Base-by-base conservation (phyloP, 2,113 vertebrate species). In the Zeus faber region DNA sequence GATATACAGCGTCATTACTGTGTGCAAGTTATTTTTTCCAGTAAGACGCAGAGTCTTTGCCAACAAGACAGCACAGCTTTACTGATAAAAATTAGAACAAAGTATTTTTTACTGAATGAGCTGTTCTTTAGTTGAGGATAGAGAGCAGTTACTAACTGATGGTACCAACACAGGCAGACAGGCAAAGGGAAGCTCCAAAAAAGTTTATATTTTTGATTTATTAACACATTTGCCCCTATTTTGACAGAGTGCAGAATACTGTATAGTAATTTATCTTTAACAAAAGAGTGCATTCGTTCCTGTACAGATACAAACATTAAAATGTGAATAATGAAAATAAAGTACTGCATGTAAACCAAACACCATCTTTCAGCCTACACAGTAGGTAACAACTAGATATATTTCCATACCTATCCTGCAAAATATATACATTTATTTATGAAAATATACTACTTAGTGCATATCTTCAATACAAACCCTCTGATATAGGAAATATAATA, bases 311-410 rank as follows among this genome's bases (percentile, higher is more conserved):
- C 87, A 92, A 92, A 91, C 91, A 92, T 93, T 91, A 94, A 91
- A 92, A 91, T 93, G 91, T 92, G 91, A 91, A 46, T 13, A 89
- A 91, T 93, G 88, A 89, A 91, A 92, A 92, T 92, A 91, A 93
- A 91, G 90, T 93, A 91, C 90, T 20, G 84, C 91, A 92, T 92
- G 91, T 93, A 92, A 91, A 92, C 90, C 92, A 92, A 92, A 93
- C 91, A 94, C 86, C 92, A 94, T 91, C 87, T 80, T 88, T 62
- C 91, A 86, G 91, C 93, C 95, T 98, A 98, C 96, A 90, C 90
- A 93, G 95, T 96, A 98, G 95, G 94, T 92, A 54, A 41, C 94
- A 91, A 85, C 90, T n/a, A 37, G 13, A 29, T 29, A 5, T 29
- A 29, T 24, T n/a, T 23, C 25, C 41, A 54, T 53, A 50, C 54